A percentile compares a stretch with the other conserved stretches of the same genome.
Conservation (phyloP, 2,888 invertebrate species). For the Crepidodera aurea region DNA sequence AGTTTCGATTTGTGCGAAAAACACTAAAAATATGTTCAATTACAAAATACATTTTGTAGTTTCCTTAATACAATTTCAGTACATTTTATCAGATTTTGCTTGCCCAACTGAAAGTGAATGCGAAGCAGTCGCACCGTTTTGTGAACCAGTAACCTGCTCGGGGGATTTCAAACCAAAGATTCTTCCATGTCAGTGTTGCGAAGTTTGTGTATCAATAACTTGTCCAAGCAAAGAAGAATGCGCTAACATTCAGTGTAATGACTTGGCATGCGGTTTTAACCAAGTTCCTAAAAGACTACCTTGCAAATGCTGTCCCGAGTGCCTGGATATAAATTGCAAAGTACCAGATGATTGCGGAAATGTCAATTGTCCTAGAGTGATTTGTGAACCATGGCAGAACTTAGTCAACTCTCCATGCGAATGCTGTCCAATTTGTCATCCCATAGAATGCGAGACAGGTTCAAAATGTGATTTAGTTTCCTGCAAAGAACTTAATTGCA, state of each 20-base stretch:
- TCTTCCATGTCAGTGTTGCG: background rate
- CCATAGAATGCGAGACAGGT: background rate
- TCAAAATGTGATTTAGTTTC: background rate
- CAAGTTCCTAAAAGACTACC: background rate
- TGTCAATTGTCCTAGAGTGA: background rate
- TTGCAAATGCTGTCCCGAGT: slow-evolving; percentile 3
- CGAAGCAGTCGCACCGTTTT: background rate
- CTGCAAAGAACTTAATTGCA: too few relatives aligned
- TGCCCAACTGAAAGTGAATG: background rate
- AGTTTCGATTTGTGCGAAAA: background rate
- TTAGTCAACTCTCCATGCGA: background rate
- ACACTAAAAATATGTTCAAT: background rate
- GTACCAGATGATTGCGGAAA: background rate
- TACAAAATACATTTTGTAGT: background rate
- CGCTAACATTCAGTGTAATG: background rate
- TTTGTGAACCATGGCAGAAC: slow-evolving; percentile 4
- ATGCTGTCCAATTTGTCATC: slow-evolving; percentile 1
- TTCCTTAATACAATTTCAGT: background rate
- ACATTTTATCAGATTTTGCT: background rate
- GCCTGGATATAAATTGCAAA: background rate
- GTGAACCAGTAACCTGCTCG: background rate
- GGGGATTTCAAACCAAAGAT: background rate
- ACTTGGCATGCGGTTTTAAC: background rate
- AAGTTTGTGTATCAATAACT: background rate
- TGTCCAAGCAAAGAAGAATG: background rate